Conservation (phyloP, 1,140 invertebrate genomes). For the Dendroctonus ponderosae region DNA sequence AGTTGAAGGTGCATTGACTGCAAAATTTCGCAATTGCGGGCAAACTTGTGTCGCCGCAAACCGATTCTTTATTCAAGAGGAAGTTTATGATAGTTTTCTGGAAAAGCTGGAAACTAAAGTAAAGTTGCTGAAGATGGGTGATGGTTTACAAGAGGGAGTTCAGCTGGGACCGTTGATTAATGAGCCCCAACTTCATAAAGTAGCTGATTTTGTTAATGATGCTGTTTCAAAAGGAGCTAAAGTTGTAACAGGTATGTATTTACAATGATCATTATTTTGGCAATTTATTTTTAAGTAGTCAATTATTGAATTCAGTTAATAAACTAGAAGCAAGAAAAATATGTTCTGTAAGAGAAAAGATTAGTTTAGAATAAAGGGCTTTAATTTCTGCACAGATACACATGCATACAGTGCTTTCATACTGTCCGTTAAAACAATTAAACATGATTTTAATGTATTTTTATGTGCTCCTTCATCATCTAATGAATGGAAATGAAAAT, state of each 20-base stretch:
- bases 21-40: slow-evolving; percentile 96
- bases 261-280: background rate
- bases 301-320: too few relatives aligned
- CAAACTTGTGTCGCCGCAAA: slow-evolving; percentile 97
- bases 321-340: background rate
- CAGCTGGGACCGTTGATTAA: slow-evolving; percentile 94
- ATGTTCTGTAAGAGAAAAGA: background rate
- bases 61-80: slow-evolving; percentile 86
- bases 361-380: background rate
- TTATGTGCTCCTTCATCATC: too few relatives aligned
- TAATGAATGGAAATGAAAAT: too few relatives aligned
- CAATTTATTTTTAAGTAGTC: too few relatives aligned
- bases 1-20: slow-evolving; percentile 80
- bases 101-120: slow-evolving; percentile 68
- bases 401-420: too few relatives aligned
- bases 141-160: slow-evolving; percentile 69
- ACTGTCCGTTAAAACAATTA: too few relatives aligned
- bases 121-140: slow-evolving; percentile 74
- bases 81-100: slow-evolving; percentile 83
- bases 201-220: slow-evolving; percentile 77
- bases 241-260: slow-evolving; percentile 48
- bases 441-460: too few relatives aligned
- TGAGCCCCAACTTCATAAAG: slow-evolving; percentile 79
- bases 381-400: too few relatives aligned
- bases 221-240: slow-evolving; percentile 83